Evolutionary conservation across 2,888 invertebrate genomes (phyloP), one percentile per base, ranked within the genome.

Genomic region (Resseliella maxima): DNA sequence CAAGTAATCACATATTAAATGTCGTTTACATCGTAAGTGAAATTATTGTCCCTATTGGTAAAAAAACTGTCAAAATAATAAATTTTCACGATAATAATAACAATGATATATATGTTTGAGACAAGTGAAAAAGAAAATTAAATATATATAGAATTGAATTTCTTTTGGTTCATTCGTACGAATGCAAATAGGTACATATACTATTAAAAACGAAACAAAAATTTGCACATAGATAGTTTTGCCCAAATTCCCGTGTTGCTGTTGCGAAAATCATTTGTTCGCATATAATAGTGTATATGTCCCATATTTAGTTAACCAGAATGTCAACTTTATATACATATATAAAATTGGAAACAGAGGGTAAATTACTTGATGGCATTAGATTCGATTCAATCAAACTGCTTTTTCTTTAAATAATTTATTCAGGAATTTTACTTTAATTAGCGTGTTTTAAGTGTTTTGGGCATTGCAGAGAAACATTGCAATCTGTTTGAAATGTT

Each of bases 11-110:
- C 24, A 27, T 24, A 18, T 83, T 2, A 83, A 83, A 24, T 36
- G 36, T 83, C 83, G 24, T 83, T 83, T 38, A 83, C 36, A 83
- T 36, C 35, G 15, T 12, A 59, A 50, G 59, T 8, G 27, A 59
- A 59, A 59, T 59, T 59, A 8, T 59, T n/a, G 24, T 83, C 83
- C 83, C 83, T 83, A 83, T 83, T 38, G 83, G 72, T 72, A 72
- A 72, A 12, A 1, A 50, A 50, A 21, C 31, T 72, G 72, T 72
- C 35, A 27, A 72, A 50, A 50, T 2, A 50, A 50, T 15, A 50
- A 18, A 15, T 8, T 50, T 50, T 8, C 18, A 6, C 46, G 46
- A 50, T 15, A 50, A 50, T 50, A n/a, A 50, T 50, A 59, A 24
- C 59, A 59, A 59, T 59, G 59, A 50, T 18, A 18, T 8, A 50